Evolutionary conservation across 2,888 invertebrate species (phyloP), one percentile per base, ranked within the genome.

Genomic region (Hydrotaea cyrtoneurina): DNA sequence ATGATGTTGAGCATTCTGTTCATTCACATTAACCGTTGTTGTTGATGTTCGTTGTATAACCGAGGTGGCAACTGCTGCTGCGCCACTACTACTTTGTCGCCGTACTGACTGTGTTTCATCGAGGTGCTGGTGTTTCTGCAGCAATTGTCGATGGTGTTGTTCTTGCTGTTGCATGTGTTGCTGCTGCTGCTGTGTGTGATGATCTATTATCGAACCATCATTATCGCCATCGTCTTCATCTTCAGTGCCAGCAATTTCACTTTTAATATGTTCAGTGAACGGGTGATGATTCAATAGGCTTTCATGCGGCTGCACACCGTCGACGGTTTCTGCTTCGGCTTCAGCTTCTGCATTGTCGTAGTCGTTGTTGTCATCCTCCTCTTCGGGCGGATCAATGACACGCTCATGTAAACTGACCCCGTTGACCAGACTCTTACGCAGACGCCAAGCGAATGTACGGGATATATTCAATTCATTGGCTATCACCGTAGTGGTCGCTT

Each of bases 401-500:
- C 92, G 92, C 85, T 92, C 92, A 39, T 92, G 92, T 74, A 92
- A 82, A 55, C 91, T 92, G 0, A 92, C 91, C 5, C 91, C 91
- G 76, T 92, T 92, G 10, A 92, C 91, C 15, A 92, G 88, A 81
- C 91, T 92, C 86, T 92, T 92, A 71, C 92, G 91, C 76, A 92
- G 80, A 10, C 92, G 91, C 92, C 92, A 92, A 3, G 92, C 92
- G 82, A 92, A 92, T 10, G 92, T 92, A 66, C 92, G 90, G 2
- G 92, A 92, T 80, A 92, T 92, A 78, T 90, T 91, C 59, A 92
- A 82, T 85, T 92, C 92, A 71, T 92, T 92, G 75, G 92, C 92
- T 66, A 92, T 91, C 46, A 91, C 91, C 46, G 92, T 92, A 2
- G 92, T 92, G 43, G 92, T 92, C 19, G 91, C 92, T 87, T 92